Percentiles rank a stretch among this genome's conserved stretches.
Evolutionary conservation across 2,888 invertebrate species (phyloP).

Genomic region (Euzetes globulus): DNA sequence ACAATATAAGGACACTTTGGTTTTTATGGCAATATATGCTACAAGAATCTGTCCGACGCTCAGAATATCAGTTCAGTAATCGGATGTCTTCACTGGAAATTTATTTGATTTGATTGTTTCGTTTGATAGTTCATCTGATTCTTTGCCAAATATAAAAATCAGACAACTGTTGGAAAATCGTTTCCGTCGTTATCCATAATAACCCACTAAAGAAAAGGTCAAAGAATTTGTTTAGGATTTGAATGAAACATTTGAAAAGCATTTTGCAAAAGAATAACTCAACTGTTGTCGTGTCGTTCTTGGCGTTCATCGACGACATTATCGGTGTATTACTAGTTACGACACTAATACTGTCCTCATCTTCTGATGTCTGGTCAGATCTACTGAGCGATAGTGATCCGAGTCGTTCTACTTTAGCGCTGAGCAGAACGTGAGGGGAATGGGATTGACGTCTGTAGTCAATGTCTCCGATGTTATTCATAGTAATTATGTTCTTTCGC

Average conservation of each 20-base stretch:
- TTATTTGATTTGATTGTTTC: no score
- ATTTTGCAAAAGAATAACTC: background rate
- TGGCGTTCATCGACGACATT: background rate
- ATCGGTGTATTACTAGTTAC: background rate
- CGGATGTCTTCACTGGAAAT: no score
- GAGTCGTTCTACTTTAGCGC: background rate
- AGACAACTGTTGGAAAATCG: conserved; percentile 1
- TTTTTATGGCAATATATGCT: no score
- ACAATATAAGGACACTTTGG: no score
- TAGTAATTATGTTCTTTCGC: background rate
- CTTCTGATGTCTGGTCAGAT: background rate
- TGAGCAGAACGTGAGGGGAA: background rate
- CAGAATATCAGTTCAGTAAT: no score
- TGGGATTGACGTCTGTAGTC: background rate
- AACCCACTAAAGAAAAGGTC: background rate
- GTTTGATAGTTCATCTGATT: no score
- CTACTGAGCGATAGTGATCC: background rate
- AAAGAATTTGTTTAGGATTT: background rate
- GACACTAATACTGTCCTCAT: conserved; percentile 3
- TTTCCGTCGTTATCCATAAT: background rate
- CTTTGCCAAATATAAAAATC: no score
- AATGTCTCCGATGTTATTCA: background rate
- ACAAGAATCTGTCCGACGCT: no score
- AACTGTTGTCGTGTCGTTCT: conserved; percentile 10
- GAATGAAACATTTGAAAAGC: background rate